Evolutionary conservation across 2,888 invertebrate species (phyloP).

Genomic region (Autographa pulchrina): DNA sequence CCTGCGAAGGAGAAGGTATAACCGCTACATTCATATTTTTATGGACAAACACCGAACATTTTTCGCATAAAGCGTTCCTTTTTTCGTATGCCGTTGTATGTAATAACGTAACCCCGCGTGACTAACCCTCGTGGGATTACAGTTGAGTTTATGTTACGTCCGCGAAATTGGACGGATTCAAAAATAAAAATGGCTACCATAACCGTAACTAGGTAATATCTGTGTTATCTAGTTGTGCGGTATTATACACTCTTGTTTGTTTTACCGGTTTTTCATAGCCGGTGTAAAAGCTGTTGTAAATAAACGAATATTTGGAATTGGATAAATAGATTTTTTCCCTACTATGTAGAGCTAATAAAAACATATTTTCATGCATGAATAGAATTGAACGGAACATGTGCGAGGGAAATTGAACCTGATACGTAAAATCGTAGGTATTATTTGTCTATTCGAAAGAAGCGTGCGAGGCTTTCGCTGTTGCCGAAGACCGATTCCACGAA

Average conservation of each 20-base stretch:
- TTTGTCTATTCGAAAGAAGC: conserved; percentile 26
- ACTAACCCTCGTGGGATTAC: conserved; percentile 71
- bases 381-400: conserved; percentile 22
- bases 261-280: background rate
- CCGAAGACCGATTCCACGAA: conserved; percentile 42
- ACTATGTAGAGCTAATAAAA: conserved; percentile 11
- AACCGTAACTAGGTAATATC: conserved; percentile 58
- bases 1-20: conserved; percentile 48
- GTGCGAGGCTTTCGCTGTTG: conserved; percentile 20
- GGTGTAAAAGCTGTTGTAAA: background rate
- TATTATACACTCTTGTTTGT: conserved; percentile 7
- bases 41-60: conserved; percentile 65
- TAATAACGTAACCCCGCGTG: conserved; percentile 68
- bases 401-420: conserved; percentile 32
- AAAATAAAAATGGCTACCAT: conserved; percentile 68
- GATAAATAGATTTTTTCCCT: background rate
- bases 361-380: conserved; percentile 20
- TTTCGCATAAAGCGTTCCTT: conserved; percentile 67
- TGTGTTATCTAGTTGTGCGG: conserved; percentile 51
- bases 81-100: conserved; percentile 65
- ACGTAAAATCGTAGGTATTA: conserved; percentile 22
- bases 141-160: conserved; percentile 70
- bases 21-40: conserved; percentile 61
- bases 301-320: background rate
- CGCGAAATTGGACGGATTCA: conserved; percentile 72